These are phyloP conservation scores for Petrolisthes cinctipes DNA, from an alignment of 2,888 invertebrate species.

Conservation along the genomic window DNA sequence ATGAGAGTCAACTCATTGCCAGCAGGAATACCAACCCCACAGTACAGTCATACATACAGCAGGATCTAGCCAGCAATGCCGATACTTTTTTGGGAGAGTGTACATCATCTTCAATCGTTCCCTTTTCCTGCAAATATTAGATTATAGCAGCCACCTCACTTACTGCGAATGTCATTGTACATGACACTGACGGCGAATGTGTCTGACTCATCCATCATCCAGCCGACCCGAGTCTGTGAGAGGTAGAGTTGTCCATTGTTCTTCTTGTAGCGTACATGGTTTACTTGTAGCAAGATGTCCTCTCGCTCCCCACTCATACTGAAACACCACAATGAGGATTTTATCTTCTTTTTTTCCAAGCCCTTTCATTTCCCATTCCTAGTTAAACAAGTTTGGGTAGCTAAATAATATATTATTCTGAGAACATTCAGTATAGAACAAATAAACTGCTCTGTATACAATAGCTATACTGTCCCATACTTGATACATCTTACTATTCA, in stretches of 20 bases:
- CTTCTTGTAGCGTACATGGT: constrained; percentile 94
- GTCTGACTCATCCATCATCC: constrained; percentile 91
- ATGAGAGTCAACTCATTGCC: no score
- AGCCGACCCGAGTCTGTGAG: constrained; percentile 94
- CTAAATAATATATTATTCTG: not conserved
- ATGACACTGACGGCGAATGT: constrained; percentile 92
- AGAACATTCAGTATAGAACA: no score
- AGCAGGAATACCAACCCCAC: no score
- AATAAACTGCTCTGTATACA: no score
- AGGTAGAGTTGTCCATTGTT: constrained; percentile 95
- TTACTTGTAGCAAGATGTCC: constrained; percentile 92
- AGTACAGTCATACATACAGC: no score
- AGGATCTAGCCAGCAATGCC: no score
- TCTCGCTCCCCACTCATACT: constrained; percentile 75
- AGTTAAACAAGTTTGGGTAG: not conserved
- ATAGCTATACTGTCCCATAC: no score
- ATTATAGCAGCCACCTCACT: constrained; percentile 68
- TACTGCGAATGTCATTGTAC: constrained; percentile 96
- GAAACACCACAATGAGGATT: not conserved
- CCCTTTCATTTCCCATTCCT: not conserved
- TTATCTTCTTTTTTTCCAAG: not conserved
- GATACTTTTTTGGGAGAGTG: no score
- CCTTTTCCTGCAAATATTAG: no score
- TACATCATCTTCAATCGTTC: no score
- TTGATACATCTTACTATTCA: no score